These are phyloP conservation scores for Poeciliopsis presidionis DNA, from an alignment of 2,797 vertebrate genomes.

Conservation along the genomic window DNA sequence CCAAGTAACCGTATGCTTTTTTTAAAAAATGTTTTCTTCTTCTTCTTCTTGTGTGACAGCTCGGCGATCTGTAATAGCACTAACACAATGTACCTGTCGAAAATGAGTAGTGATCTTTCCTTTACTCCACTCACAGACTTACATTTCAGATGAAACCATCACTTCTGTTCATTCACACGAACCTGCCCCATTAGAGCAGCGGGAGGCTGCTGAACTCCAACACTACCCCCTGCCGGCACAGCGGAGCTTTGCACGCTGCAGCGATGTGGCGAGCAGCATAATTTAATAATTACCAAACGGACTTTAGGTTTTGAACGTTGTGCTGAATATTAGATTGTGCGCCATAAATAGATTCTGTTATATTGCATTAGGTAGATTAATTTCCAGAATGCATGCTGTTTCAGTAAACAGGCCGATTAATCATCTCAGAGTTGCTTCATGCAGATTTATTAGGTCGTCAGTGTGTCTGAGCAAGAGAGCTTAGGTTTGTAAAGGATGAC, in stretches of 20 bases:
- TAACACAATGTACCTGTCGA: slow-evolving; percentile 57
- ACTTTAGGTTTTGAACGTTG: slow-evolving; percentile 24
- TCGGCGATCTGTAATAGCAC: slow-evolving; percentile 45
- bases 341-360: slow-evolving; percentile 33
- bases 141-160: slow-evolving; percentile 66
- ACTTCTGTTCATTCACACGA: slow-evolving; percentile 56
- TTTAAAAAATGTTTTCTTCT: neutral
- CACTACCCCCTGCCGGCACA: slow-evolving; percentile 53
- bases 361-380: slow-evolving; percentile 45
- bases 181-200: slow-evolving; percentile 20
- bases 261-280: slow-evolving; percentile 2
- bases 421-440: slow-evolving; percentile 33
- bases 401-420: slow-evolving; percentile 43
- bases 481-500: neutral
- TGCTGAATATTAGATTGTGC: slow-evolving; percentile 43
- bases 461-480: neutral
- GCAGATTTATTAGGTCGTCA: slow-evolving; percentile 14
- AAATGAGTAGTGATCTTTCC: slow-evolving; percentile 52
- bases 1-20: slow-evolving; percentile 66
- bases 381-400: slow-evolving; percentile 37
- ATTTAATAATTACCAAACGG: slow-evolving; percentile 33
- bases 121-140: slow-evolving; percentile 65
- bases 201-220: slow-evolving; percentile 23
- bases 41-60: slow-evolving; percentile 11
- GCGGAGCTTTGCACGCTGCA: slow-evolving; percentile 34